Evolutionary conservation across 1,140 invertebrate species (phyloP).

Genomic region (Penaeus vannamei): DNA sequence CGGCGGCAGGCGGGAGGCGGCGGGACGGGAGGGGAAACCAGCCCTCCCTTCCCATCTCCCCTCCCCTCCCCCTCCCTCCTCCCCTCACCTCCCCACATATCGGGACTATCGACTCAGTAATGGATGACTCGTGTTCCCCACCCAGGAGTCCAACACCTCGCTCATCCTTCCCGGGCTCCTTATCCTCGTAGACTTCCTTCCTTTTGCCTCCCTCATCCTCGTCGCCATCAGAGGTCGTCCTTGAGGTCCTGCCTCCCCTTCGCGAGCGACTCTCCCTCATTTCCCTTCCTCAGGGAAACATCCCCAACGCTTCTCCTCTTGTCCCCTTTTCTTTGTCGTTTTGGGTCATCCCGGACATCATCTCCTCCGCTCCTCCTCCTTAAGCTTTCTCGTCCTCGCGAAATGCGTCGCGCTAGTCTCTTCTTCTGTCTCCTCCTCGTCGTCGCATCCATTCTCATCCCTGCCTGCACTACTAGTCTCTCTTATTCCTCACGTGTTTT

Average conservation of each 20-base stretch:
- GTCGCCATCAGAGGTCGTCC: no score
- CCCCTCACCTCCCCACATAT: constrained; percentile 38
- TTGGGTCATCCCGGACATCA: not conserved
- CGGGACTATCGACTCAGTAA: constrained; percentile 57
- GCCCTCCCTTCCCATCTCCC: not conserved
- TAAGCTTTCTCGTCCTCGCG: not conserved
- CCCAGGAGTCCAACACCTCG: constrained; percentile 46
- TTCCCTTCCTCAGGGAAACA: no score
- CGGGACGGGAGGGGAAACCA: no score
- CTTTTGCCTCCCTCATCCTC: no score
- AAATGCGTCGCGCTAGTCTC: not conserved
- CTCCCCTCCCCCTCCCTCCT: not conserved
- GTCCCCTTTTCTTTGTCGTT: not conserved
- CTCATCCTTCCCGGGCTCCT: constrained; percentile 25
- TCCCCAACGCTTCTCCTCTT: not conserved
- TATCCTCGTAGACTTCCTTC: not conserved
- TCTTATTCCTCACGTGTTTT: no score
- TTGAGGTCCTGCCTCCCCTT: no score
- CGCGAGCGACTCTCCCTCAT: no score
- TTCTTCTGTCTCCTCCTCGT: no score
- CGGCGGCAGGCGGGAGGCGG: no score
- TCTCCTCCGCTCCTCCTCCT: not conserved
- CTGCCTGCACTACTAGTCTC: no score
- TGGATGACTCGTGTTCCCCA: constrained; percentile 59
- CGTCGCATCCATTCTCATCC: no score